Evolutionary conservation across 64 coral and sea anemone species (phyloP), one percentile per base, ranked within the genome.

Genomic region (Exaiptasia diaphana): DNA sequence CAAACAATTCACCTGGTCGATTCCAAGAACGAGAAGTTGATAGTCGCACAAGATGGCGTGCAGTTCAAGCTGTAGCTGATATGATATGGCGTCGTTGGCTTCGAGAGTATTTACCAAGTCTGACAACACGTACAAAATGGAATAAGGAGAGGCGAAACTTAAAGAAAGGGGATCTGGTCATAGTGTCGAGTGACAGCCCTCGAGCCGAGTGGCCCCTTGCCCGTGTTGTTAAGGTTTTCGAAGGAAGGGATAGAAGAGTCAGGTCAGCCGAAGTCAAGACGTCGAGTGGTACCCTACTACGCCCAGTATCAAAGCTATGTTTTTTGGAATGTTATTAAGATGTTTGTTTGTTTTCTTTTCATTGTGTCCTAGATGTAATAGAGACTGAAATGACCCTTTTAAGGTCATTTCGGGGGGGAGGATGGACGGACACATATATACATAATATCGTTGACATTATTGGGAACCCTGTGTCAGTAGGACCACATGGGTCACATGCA

Each of bases 51-150:
- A 52, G 41, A 27, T 90, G 78, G 69, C 78, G 58, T 35, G 12
- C n/a, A 48, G 77, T 18, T 2, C 40, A 82, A 14, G 36, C 30
- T 4, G 0, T 82, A 2, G 53, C 54, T 17, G 67, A 50, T 27
- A 61, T 82, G 76, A 44, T 88, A 22, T 79, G 85, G 75, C 44
- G 30, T 5, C 15, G 75, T 10, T 88, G 85, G 85, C 75, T 24
- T 5, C 40, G 38, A n/a, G 88, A 90, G 25, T 83, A 83, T 4
- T 17, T 84, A 48, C 67, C 86, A 3, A 63, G 1, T 6, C 30
- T 89, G 11, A 1, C 36, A 15, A 14, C n/a, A 4, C 49, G 88
- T 31, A 34, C 40, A 12, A 91, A 91, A 27, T 84, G 80, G 88
- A 55, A 72, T 20, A 22, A 55, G 5, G 27, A 76, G 27, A 14